Evolutionary conservation across 1,140 invertebrate species (phyloP), one percentile per base, ranked within the genome.

Genomic region (Contarinia nasturtii): DNA sequence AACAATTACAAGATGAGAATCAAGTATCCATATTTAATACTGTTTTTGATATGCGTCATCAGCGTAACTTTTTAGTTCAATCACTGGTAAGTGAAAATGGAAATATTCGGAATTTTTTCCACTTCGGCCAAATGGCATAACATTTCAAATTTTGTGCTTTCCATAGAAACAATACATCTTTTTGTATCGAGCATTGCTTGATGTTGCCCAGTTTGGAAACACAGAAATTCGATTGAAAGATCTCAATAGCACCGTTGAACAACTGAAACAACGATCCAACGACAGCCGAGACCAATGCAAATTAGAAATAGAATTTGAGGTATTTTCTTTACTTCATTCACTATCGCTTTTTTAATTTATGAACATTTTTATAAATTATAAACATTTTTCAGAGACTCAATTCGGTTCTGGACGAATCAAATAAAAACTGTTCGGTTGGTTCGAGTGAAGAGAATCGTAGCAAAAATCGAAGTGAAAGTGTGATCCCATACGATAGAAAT

Each of bases 161-260:
- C 64, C 61, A 41, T 65, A 93, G 74, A 94, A 95, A 75, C 92
- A 97, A 71, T 97, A 96, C 65, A 87, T 96, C 51, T 98, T 97
- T 68, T 83, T 97, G 49, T 96, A 97, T 66, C 83, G 89, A 44
- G 86, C 91, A 42, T 63, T 97, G 15, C 80, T 96, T 64, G 93
- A 98, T 65, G 84, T 84, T 64, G 79, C 86, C 11, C 82, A 91
- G 52, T 95, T 91, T 69, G 90, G 90, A 2, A 86, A 93, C 62
- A 96, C 92, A 1, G 90, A 94, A 68, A 77, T 92, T 47, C 68
- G 72, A 33, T 75, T 79, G 1, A 67, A 70, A 8, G 71, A 80
- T 48, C 70, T 93, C 40, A 83, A 82, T 63, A 57, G 67, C 11
- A 67, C 72, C 12, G 68, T 85, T 19, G 81, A 86, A 53, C 76